Evolutionary conservation across 2,113 vertebrate species (phyloP).

Genomic region (Platysteira castanea): DNA sequence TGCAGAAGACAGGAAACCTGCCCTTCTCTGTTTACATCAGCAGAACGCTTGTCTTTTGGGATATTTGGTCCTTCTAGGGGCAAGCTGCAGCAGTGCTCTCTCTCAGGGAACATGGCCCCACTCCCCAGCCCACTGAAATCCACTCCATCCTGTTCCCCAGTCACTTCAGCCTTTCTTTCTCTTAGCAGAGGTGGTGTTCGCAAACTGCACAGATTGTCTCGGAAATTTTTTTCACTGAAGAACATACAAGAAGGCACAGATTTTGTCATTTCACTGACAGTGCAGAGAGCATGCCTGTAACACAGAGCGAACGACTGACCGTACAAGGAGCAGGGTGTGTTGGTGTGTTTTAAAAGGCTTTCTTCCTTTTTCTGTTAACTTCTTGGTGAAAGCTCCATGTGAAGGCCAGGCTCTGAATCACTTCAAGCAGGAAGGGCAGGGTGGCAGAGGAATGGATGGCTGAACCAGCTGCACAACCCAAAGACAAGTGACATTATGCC

Average conservation of each 20-base stretch:
- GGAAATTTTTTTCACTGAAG: not conserved
- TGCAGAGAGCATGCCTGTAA: not conserved
- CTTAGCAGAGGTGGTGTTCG: not conserved
- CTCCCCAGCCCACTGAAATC: not conserved
- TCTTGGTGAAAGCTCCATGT: not conserved
- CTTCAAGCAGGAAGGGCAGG: not conserved
- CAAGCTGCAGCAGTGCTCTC: not conserved
- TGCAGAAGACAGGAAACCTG: not conserved
- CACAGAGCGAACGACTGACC: accelerated
- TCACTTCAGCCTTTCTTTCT: not conserved
- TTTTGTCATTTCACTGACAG: not conserved
- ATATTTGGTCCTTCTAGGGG: not conserved
- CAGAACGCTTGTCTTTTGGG: not conserved
- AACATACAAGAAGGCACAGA: not conserved
- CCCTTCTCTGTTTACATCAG: not conserved
- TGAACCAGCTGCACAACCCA: not conserved
- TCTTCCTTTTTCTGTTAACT: not conserved
- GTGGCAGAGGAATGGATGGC: not conserved
- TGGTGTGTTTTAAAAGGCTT: not conserved
- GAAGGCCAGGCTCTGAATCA: not conserved
- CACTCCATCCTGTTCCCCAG: not conserved
- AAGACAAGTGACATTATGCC: not conserved
- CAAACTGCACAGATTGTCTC: not conserved
- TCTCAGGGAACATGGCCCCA: not conserved
- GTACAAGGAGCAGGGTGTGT: not conserved